Base-by-base conservation (phyloP, 1,140 invertebrate genomes). In the Diorhabda carinulata region DNA sequence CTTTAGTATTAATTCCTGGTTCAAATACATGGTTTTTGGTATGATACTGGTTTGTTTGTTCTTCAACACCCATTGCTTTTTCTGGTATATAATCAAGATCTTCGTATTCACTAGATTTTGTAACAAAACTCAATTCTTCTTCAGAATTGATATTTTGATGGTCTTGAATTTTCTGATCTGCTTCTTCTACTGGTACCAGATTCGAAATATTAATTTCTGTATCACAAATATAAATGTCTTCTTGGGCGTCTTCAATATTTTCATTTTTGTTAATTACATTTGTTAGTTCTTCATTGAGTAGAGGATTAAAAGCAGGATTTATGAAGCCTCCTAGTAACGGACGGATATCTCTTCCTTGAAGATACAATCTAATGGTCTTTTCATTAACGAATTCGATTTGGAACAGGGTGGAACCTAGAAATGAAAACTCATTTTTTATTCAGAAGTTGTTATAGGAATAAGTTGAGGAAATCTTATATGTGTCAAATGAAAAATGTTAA, bases 321-420 rank as follows among this genome's bases (percentile, higher is more conserved):
- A 75, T 75, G 2, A 71, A 58, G 41, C 70, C 71, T 60, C 73
- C 72, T 56, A 79, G 68, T 9, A 68, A 43, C 5, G 71, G 25
- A 25, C 78, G 66, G 57, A 79, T 75, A 64, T 79, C 78, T 42
- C 61, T 52, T 6, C 72, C 74, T 67, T 78, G 67, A 4, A 71
- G 45, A 69, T 78, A 79, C 8, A 79, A 62, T 57, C 75, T 72
- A 40, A 77, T 73, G 43, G 57, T 65, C 59, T 73, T 68, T 42
- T 76, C 71, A 43, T 57, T 56, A 61, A 78, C 64, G 6, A 74
- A 67, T 70, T 79, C 78, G 7, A 75, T 66, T 73, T 78, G 73
- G 67, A 77, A 79, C 40, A 77, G 25, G 3, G 70, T 71, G 47
- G 52, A 52, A 57, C 67, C 75, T 74, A 58, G 10, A 72, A 74